Percentiles rank a stretch among this genome's conserved stretches.
phyloP scores from a whole-genome alignment of 2,888 invertebrate genomes.

The Clanis bilineata region DNA sequence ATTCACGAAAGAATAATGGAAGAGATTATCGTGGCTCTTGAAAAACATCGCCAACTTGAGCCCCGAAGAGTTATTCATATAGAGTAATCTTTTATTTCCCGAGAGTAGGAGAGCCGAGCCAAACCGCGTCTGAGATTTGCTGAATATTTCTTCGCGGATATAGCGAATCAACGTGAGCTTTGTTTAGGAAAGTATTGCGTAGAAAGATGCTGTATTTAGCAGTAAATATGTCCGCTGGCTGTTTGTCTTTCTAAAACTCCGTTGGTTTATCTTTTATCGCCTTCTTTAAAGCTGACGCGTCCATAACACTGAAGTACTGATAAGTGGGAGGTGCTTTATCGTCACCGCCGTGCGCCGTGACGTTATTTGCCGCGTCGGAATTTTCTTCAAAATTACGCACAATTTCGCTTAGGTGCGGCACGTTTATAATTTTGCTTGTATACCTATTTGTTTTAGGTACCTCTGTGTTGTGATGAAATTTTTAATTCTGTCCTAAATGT shows the following conservation, averaged over 20 bases:
- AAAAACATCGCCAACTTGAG: conserved; percentile 56
- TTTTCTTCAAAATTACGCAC: conserved; percentile 7
- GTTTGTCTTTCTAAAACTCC: conserved; percentile 39
- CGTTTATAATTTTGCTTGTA: background rate
- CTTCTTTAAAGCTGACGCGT: conserved; percentile 39
- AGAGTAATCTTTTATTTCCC: conserved; percentile 69
- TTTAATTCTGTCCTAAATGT: background rate
- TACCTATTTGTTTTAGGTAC: conserved; percentile 2
- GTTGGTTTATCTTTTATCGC: conserved; percentile 45
- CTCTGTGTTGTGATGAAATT: background rate
- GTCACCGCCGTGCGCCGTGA: background rate
- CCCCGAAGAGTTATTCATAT: conserved; percentile 58
- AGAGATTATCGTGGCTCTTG: conserved; percentile 61
- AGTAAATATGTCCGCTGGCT: conserved; percentile 48
- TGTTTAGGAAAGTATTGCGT: conserved; percentile 22
- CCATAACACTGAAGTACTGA: conserved; percentile 26
- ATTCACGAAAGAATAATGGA: conserved; percentile 59
- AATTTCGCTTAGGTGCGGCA: background rate
- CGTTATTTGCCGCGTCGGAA: conserved; percentile 3
- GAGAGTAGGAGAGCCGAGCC: conserved; percentile 43
- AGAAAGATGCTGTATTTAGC: conserved; percentile 43
- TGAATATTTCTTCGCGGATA: conserved; percentile 54
- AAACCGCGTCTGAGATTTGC: conserved; percentile 48
- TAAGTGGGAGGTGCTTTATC: conserved; percentile 18
- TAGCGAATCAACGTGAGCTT: conserved; percentile 38